These are phyloP conservation scores for Labeo rohita DNA, from an alignment of 2,113 vertebrate genomes.

Conservation along the genomic window DNA sequence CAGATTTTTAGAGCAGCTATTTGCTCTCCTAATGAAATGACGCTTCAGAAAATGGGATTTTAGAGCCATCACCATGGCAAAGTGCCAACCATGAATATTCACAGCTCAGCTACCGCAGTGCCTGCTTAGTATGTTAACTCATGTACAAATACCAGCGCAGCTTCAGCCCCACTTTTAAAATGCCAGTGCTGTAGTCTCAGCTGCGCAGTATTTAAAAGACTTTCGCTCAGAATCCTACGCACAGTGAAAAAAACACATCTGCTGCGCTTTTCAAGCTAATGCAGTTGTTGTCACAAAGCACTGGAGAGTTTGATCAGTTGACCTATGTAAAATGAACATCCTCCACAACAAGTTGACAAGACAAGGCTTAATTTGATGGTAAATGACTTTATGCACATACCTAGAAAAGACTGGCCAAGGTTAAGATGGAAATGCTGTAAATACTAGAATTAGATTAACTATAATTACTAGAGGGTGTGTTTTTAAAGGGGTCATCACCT, in stretches of 20 bases:
- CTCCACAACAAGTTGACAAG: not conserved
- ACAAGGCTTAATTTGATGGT: not conserved
- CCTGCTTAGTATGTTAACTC: conserved; percentile 44
- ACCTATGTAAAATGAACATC: not conserved
- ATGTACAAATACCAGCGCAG: conserved; percentile 32
- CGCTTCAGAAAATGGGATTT: conserved; percentile 36
- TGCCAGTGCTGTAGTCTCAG: conserved; percentile 37
- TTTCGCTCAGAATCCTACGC: not conserved
- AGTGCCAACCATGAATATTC: conserved; percentile 27
- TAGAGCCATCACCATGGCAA: not conserved
- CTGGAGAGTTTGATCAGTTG: not conserved
- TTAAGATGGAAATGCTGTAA: too few relatives aligned
- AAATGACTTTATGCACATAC: not conserved
- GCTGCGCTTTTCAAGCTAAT: conserved; percentile 1
- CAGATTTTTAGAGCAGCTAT: conserved; percentile 17
- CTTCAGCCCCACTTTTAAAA: conserved; percentile 11
- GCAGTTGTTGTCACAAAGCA: not conserved
- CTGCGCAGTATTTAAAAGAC: conserved; percentile 23
- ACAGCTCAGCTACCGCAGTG: conserved; percentile 27
- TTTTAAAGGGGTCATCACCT: too few relatives aligned
- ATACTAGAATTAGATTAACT: too few relatives aligned
- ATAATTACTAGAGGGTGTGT: too few relatives aligned
- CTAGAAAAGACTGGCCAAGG: too few relatives aligned
- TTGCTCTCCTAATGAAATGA: conserved; percentile 46
- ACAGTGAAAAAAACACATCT: not conserved